These are phyloP conservation scores for Crotalus tigris DNA, from an alignment of 2,113 vertebrate species.

Conservation along the genomic window DNA sequence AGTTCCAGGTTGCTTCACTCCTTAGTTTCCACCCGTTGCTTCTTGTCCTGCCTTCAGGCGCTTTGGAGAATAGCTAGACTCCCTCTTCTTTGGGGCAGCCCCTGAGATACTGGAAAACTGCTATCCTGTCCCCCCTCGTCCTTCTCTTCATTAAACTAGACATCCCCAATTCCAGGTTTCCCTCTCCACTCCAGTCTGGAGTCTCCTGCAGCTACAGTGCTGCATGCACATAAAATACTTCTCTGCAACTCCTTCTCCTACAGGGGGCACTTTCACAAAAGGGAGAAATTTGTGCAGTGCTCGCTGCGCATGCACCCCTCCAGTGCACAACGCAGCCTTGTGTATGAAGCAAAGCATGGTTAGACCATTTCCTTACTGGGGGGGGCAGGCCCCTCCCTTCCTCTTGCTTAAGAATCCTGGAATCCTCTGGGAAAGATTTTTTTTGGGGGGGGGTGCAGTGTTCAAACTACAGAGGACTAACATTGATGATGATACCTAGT, in stretches of 20 bases:
- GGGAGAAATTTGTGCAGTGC: not conserved
- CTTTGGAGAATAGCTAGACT: too few species aligned
- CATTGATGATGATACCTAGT: not conserved
- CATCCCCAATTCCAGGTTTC: not conserved
- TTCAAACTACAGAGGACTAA: not conserved
- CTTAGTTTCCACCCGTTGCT: too few species aligned
- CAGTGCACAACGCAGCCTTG: fast-evolving
- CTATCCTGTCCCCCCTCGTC: too few species aligned
- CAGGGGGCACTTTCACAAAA: not conserved
- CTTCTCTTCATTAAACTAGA: too few species aligned
- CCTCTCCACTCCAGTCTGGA: not conserved
- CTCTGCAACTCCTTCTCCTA: not conserved
- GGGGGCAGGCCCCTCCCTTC: not conserved
- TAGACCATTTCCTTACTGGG: not conserved
- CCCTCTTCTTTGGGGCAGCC: too few species aligned
- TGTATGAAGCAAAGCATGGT: not conserved
- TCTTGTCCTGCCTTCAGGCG: too few species aligned
- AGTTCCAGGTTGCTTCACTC: too few species aligned
- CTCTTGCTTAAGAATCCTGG: not conserved
- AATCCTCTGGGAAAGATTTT: not conserved
- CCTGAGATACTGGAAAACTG: too few species aligned
- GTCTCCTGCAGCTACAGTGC: not conserved
- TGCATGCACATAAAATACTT: not conserved
- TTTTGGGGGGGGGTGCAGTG: fast-evolving
- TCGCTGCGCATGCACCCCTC: not conserved